Evolutionary conservation across 1,140 invertebrate species (phyloP).

Genomic region (Drosophila kepulauana): DNA sequence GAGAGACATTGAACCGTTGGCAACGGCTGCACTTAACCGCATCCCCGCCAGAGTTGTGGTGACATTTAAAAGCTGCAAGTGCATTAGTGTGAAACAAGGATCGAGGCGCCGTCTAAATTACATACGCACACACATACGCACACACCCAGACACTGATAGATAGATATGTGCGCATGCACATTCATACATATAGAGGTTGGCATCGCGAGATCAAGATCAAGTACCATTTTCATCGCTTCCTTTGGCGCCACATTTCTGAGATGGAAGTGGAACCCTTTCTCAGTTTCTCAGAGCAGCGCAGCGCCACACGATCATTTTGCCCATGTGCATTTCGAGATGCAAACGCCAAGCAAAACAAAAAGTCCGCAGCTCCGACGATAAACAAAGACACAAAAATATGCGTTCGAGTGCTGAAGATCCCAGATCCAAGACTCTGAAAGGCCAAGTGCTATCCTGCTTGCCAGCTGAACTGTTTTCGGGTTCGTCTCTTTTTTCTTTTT

Average conservation of each 20-base stretch:
- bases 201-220: constrained; percentile 74
- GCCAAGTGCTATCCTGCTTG: constrained; percentile 48
- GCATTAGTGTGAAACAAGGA: constrained; percentile 84
- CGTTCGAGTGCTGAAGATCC: constrained; percentile 35
- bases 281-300: constrained; percentile 7
- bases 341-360: constrained; percentile 55
- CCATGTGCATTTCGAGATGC: constrained; percentile 59
- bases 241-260: constrained; percentile 78
- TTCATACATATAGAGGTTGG: constrained; percentile 5
- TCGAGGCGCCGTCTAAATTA: constrained; percentile 84
- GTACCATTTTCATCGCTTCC: constrained; percentile 81
- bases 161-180: background rate
- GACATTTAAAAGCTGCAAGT: constrained; percentile 82
- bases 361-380: constrained; percentile 69
- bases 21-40: constrained; percentile 37
- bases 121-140: constrained; percentile 25
- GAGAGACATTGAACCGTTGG: constrained; percentile 13
- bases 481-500: constrained; percentile 42
- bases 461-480: constrained; percentile 69
- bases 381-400: constrained; percentile 67
- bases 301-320: constrained; percentile 45
- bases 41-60: constrained; percentile 37
- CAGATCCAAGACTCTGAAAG: constrained; percentile 29
- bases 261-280: constrained; percentile 52
- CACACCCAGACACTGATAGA: constrained; percentile 8